A percentile compares a stretch with the other conserved stretches of the same genome.
phyloP scores from a whole-genome alignment of 2,797 vertebrate species.

The Mus spretus region DNA sequence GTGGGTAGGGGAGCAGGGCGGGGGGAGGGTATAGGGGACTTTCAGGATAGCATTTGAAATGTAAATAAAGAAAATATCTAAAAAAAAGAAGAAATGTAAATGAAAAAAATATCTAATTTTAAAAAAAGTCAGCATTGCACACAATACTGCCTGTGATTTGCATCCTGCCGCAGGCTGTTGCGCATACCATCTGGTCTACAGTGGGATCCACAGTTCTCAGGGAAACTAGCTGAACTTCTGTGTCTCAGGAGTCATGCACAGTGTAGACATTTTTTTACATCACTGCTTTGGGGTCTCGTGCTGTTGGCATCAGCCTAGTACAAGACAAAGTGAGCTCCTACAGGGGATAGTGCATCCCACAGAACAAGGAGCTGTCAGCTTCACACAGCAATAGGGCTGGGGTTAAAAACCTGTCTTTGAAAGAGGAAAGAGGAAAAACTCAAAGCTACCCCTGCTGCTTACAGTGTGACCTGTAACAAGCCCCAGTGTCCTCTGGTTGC shows the following conservation, averaged over 20 bases:
- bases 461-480: background rate
- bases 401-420: background rate
- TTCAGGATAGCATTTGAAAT: too few relatives aligned
- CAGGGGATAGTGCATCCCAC: too few relatives aligned
- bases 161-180: background rate
- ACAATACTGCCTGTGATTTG: background rate
- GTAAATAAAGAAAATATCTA: too few relatives aligned
- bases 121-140: background rate
- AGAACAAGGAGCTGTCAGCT: background rate
- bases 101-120: too few relatives aligned
- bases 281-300: background rate
- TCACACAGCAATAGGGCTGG: accelerated
- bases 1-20: too few relatives aligned
- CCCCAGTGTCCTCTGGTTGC: too few relatives aligned
- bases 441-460: background rate
- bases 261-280: background rate
- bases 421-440: background rate
- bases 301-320: background rate
- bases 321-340: background rate
- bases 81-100: too few relatives aligned
- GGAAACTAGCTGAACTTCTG: background rate
- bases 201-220: background rate
- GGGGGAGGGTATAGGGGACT: too few relatives aligned
- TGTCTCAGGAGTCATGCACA: background rate
- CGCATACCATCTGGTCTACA: background rate